Evolutionary conservation across 2,113 vertebrate genomes (phyloP).

Genomic region (Sitta europaea): DNA sequence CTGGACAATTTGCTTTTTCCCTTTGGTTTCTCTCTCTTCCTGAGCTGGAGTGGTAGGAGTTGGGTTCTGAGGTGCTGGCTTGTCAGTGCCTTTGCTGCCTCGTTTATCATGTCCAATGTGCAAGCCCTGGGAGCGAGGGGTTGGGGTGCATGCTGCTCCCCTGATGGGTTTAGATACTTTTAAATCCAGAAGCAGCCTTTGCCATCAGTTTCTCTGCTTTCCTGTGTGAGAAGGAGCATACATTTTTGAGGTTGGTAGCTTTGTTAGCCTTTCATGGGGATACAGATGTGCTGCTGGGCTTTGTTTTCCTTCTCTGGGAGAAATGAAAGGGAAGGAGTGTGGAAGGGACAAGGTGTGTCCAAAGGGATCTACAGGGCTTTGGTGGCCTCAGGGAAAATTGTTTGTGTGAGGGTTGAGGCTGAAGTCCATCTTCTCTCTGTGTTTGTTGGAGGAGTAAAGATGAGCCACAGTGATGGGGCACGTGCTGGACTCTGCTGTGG

Average conservation of each 20-base stretch:
- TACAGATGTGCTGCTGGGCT: fast-evolving
- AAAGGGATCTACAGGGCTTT: not conserved
- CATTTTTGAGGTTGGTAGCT: not conserved
- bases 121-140: fast-evolving
- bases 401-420: not conserved
- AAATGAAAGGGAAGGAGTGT: not conserved
- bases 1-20: not conserved
- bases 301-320: not conserved
- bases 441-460: not conserved
- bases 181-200: not conserved
- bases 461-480: fast-evolving
- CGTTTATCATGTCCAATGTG: fast-evolving
- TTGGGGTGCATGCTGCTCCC: fast-evolving
- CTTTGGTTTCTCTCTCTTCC: not conserved
- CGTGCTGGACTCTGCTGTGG: not conserved
- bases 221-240: not conserved
- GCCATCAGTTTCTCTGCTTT: not conserved
- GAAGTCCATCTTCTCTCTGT: not conserved
- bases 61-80: not conserved
- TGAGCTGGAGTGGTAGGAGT: not conserved
- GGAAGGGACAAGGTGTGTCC: not conserved
- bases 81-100: not conserved
- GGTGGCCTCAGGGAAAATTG: fast-evolving
- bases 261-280: not conserved
- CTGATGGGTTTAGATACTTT: not conserved